Conservation (phyloP, 1,140 invertebrate genomes). For the Plodia interpunctella region DNA sequence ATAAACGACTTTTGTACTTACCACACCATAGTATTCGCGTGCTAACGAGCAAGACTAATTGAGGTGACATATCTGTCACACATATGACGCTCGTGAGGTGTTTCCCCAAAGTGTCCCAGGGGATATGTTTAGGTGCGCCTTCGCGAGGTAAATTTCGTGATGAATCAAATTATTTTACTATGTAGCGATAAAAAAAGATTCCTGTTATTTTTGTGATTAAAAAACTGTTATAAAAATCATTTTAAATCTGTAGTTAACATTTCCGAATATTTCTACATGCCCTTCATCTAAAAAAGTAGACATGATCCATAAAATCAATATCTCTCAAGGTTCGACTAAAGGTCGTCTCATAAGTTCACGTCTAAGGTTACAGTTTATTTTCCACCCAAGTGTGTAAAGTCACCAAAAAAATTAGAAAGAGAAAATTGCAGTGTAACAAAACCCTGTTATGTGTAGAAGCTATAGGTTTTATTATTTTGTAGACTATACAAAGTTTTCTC, state of each 20-base stretch:
- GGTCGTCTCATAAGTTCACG: neutral
- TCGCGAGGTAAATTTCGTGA: slow-evolving; percentile 14
- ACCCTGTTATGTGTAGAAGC: too few relatives aligned
- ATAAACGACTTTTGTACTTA: slow-evolving; percentile 34
- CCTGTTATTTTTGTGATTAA: too few relatives aligned
- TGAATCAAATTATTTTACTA: too few relatives aligned
- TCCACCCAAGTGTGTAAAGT: too few relatives aligned
- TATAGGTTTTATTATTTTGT: too few relatives aligned
- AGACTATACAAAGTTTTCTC: too few relatives aligned
- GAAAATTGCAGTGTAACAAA: too few relatives aligned
- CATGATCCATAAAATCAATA: neutral
- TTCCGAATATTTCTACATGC: too few relatives aligned
- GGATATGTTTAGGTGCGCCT: slow-evolving; percentile 17
- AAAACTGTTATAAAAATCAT: too few relatives aligned
- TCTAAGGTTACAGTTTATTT: neutral
- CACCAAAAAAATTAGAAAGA: too few relatives aligned
- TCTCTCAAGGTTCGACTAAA: neutral
- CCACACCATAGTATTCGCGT: slow-evolving; percentile 13
- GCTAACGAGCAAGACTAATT: slow-evolving; percentile 30
- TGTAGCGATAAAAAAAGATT: too few relatives aligned
- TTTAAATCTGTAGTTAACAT: too few relatives aligned
- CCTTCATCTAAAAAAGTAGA: neutral
- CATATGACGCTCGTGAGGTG: slow-evolving; percentile 39
- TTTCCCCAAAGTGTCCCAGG: slow-evolving; percentile 30
- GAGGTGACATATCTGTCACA: slow-evolving; percentile 25